Percentiles rank a stretch among this genome's conserved stretches.
These are phyloP conservation scores for Lomographa bimaculata DNA, from an alignment of 2,888 invertebrate genomes.

Conservation along the genomic window DNA sequence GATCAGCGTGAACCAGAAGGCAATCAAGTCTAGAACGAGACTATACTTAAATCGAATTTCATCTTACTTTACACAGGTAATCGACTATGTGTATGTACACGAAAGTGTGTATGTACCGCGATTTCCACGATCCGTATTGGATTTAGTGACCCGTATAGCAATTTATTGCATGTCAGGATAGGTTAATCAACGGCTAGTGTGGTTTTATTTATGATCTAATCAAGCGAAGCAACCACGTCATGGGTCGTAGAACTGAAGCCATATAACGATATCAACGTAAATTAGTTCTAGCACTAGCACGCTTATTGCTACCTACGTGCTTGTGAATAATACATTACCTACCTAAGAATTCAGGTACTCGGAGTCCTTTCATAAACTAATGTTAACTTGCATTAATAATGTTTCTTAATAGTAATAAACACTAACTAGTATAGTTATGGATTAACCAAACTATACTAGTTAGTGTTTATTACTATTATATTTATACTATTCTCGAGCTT, in stretches of 20 bases:
- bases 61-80: constrained; percentile 4
- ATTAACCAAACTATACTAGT: too few species aligned
- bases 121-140: constrained; percentile 3
- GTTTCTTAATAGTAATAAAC: too few species aligned
- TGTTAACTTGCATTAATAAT: too few species aligned
- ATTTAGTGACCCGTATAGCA: constrained; percentile 8
- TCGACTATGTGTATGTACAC: not conserved
- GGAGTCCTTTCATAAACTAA: too few species aligned
- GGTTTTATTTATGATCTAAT: constrained; percentile 24
- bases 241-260: constrained; percentile 6
- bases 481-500: too few species aligned
- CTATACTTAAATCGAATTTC: constrained; percentile 6
- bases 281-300: too few species aligned
- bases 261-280: constrained; percentile 4
- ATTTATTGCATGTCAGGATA: constrained; percentile 15
- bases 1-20: constrained; percentile 6
- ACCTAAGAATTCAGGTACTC: too few species aligned
- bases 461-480: too few species aligned
- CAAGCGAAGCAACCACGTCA: constrained; percentile 8
- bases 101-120: constrained; percentile 9
- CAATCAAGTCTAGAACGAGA: constrained; percentile 9
- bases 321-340: too few species aligned
- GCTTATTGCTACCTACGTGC: too few species aligned
- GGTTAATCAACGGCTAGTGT: constrained; percentile 12
- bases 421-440: too few species aligned